These are phyloP conservation scores for Steatocranus sp. DNA, from an alignment of 2,797 vertebrate genomes.

Conservation along the genomic window DNA sequence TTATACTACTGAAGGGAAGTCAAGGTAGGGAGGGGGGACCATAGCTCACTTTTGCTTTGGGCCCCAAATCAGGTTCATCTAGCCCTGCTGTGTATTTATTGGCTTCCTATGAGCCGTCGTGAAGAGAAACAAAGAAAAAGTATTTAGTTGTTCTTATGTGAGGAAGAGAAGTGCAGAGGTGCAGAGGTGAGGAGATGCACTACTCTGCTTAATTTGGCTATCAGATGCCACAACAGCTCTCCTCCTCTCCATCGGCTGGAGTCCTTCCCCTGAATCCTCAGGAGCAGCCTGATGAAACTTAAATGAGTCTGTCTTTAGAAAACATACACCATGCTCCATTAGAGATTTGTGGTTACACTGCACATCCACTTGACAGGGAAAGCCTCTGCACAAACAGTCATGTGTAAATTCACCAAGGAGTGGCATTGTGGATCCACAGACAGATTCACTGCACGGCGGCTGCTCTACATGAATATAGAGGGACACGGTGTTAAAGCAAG, in stretches of 20 bases:
- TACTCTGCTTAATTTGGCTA: slow-evolving; percentile 3
- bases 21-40: neutral
- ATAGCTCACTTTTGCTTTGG: neutral
- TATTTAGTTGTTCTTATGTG: neutral
- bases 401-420: neutral
- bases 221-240: neutral
- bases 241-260: neutral
- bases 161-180: neutral
- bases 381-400: neutral
- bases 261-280: neutral
- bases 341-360: slow-evolving; percentile 15
- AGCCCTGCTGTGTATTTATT: neutral
- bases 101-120: neutral
- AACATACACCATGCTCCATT: neutral
- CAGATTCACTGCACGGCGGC: neutral
- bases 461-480: slow-evolving; percentile 17
- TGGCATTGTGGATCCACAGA: neutral
- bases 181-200: neutral
- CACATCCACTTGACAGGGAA: slow-evolving; percentile 4
- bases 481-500: neutral
- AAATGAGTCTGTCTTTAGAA: slow-evolving; percentile 19
- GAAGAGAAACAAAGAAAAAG: neutral
- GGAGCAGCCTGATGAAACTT: slow-evolving; percentile 35
- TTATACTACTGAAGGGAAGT: neutral
- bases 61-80: neutral